Base-by-base conservation (phyloP, 2,113 vertebrate species). In the Tragulus kanchil region DNA sequence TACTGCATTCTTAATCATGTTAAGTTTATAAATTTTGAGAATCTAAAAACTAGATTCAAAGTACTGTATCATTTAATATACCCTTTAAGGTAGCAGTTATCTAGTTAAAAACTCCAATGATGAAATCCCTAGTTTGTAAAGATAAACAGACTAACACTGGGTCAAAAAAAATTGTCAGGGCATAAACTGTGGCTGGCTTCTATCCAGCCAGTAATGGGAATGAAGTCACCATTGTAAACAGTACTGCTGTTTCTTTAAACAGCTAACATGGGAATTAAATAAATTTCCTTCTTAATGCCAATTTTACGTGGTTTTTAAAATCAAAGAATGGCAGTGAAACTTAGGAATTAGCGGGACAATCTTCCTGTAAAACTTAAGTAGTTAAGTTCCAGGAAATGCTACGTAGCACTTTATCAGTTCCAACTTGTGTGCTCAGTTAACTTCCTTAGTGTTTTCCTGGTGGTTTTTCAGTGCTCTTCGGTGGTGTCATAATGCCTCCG, bases 401-500 rank as follows among this genome's bases (percentile, higher is more conserved):
- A 36, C 21, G 21, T n/a, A 59, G 25, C 78, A 85, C 19, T 84
- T 84, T 52, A 56, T 92, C 59, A 97, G 4, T 85, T 96, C 64
- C 82, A 88, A n/a, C 25, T 48, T 81, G 21, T 67, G 59, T 59
- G 58, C 58, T 82, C 48, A 48, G 78, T 62, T 87, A 65, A 61
- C 84, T 71, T 69, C 90, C 85, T 98, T 62, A 97, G 93, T 79
- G 90, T 92, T 98, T 98, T 94, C 92, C 96, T 90, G 93, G 77
- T 92, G 97, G 95, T 95, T 99, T 99, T 97, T 99, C 99, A 42
- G 99, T 99, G 93, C 99, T 99, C 97, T 98, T 99, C 31, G 99
- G 99, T 50, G 99, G 99, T 28, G 99, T 99, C 98, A 99, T 98
- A 42, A 99, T 97, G 10, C 99, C 98, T 71, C 97, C 99, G 52